These are phyloP conservation scores for Wiebesia pumilae DNA, from an alignment of 1,140 invertebrate genomes.

Conservation along the genomic window DNA sequence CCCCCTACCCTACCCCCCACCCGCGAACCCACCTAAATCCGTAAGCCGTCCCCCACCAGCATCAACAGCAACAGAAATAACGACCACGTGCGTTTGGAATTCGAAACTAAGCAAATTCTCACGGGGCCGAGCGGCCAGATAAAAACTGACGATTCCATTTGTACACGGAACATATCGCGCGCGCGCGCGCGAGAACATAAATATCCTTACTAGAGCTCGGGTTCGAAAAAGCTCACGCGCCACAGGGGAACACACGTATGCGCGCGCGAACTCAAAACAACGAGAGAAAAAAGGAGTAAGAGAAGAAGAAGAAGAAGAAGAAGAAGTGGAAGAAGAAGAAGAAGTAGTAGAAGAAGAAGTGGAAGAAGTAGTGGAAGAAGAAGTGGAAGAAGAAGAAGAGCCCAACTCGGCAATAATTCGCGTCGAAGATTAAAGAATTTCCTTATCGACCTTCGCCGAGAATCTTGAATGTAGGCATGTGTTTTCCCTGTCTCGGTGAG, in stretches of 20 bases:
- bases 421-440: slow-evolving; percentile 43
- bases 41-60: neutral
- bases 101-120: slow-evolving; percentile 20
- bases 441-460: slow-evolving; percentile 33
- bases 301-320: neutral
- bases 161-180: slow-evolving; percentile 26
- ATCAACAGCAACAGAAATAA: neutral
- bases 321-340: neutral
- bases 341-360: too few relatives aligned
- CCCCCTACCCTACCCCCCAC: too few relatives aligned
- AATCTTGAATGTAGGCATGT: slow-evolving; percentile 32
- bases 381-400: neutral
- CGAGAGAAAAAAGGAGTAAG: neutral
- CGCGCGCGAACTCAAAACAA: neutral
- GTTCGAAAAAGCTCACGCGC: slow-evolving; percentile 26
- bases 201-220: neutral
- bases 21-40: too few relatives aligned
- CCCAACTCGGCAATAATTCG: slow-evolving; percentile 36
- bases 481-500: slow-evolving; percentile 26
- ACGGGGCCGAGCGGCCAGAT: slow-evolving; percentile 24
- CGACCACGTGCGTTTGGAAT: neutral
- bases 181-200: slow-evolving; percentile 39
- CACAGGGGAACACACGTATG: neutral
- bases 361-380: neutral
- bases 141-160: slow-evolving; percentile 48